These are phyloP conservation scores for Tetragnatha versicolor DNA, from an alignment of 1,140 invertebrate genomes.

Conservation along the genomic window DNA sequence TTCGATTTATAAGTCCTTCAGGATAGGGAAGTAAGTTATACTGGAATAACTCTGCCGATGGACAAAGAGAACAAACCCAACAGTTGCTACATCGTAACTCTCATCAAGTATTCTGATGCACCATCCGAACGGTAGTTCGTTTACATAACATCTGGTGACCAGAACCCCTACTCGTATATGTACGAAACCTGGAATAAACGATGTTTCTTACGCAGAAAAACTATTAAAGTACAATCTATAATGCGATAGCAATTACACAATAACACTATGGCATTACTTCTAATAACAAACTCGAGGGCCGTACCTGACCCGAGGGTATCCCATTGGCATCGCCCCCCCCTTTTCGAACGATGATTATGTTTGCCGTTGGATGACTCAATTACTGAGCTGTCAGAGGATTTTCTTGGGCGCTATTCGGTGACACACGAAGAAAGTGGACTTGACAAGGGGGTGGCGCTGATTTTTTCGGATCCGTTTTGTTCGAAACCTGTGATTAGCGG, in stretches of 20 bases:
- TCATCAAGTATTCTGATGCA: too few species aligned
- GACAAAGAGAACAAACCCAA: too few species aligned
- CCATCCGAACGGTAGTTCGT: too few species aligned
- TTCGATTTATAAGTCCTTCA: too few species aligned
- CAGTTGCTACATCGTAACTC: too few species aligned
- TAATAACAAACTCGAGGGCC: conserved; percentile 16
- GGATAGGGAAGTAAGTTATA: too few species aligned
- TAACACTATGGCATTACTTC: conserved; percentile 10
- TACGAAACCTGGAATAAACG: too few species aligned
- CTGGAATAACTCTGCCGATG: too few species aligned
- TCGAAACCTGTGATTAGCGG: conserved; percentile 3
- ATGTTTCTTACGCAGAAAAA: too few species aligned
- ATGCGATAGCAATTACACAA: conserved; percentile 29
- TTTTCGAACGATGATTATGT: conserved; percentile 14
- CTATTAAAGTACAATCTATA: conserved; percentile 38
- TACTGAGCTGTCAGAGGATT: conserved; percentile 18
- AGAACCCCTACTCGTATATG: too few species aligned
- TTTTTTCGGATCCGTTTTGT: neutral
- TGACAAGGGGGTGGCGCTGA: conserved; percentile 22
- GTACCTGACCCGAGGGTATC: conserved; percentile 13
- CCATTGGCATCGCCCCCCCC: neutral
- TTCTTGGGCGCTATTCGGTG: conserved; percentile 5
- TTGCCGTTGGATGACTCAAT: conserved; percentile 32
- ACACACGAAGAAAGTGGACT: conserved; percentile 34
- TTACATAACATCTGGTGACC: too few species aligned